Percentiles rank a stretch among this genome's conserved stretches.
These are phyloP conservation scores for Monochamus alternatus DNA, from an alignment of 2,888 invertebrate species.

Conservation along the genomic window DNA sequence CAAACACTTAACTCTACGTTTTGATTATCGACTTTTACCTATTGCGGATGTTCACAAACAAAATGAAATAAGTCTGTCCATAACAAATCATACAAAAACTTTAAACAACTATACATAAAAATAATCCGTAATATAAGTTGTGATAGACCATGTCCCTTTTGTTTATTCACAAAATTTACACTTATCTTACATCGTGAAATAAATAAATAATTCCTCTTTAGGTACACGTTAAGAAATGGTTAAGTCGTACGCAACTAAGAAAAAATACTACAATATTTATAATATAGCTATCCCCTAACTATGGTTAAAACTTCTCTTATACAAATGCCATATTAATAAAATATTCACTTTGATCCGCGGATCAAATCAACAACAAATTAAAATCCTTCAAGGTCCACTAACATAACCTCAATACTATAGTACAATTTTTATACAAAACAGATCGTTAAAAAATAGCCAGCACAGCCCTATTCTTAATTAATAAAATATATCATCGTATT, in stretches of 20 bases:
- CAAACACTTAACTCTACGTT: slow-evolving; percentile 60
- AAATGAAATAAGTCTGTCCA: slow-evolving; percentile 41
- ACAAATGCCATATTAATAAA: slow-evolving; percentile 47
- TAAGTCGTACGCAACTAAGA: slow-evolving; percentile 26
- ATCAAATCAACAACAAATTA: slow-evolving; percentile 53
- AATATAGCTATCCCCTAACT: slow-evolving; percentile 32
- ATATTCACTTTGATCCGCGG: slow-evolving; percentile 51
- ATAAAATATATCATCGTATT: slow-evolving; percentile 45
- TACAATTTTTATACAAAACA: slow-evolving; percentile 44
- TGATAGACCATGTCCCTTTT: slow-evolving; percentile 56
- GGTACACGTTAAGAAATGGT: slow-evolving; percentile 34
- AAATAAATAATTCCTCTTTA: slow-evolving; percentile 48
- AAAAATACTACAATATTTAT: slow-evolving; percentile 45
- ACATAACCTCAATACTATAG: slow-evolving; percentile 36
- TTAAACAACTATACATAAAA: slow-evolving; percentile 37
- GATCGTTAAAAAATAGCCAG: slow-evolving; percentile 53
- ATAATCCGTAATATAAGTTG: not conserved
- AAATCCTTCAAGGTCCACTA: slow-evolving; percentile 39
- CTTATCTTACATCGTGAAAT: slow-evolving; percentile 56
- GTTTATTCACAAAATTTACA: slow-evolving; percentile 59
- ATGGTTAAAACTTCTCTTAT: slow-evolving; percentile 38
- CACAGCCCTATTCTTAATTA: slow-evolving; percentile 59
- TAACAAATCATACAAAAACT: slow-evolving; percentile 48
- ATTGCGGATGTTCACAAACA: slow-evolving; percentile 54
- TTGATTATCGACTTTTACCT: slow-evolving; percentile 57